Base-by-base conservation (phyloP, 2,888 invertebrate species). In the Phlogophora meticulosa region DNA sequence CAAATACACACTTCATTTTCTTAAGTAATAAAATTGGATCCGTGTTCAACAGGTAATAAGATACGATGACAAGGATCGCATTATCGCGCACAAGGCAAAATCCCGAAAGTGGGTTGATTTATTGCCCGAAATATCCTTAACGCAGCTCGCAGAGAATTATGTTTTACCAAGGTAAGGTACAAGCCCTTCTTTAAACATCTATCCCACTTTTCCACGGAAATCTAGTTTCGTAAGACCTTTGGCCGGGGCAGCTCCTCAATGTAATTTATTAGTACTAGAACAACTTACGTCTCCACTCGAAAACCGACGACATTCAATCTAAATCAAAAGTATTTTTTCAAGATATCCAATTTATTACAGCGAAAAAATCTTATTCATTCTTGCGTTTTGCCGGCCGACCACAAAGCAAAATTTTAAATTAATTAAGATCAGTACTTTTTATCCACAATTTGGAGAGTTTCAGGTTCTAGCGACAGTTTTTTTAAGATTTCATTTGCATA, bases 41-140 rank as follows among this genome's bases (percentile, higher is more conserved):
- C 83, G 60, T 88, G 88, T 89, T 91, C 90, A 92, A 92, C 91
- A 92, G 88, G 91, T 91, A 90, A 91, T 91, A 91, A 91, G 88
- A 89, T 88, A 89, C 87, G 89, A 90, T 89, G 90, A 91, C 89
- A 90, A 89, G 90, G 89, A 90, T 90, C 88, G 86, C 84, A 87
- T 92, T 91, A 91, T 89, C 90, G 87, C 88, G 84, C 84, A 83
- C 85, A 87, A 87, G 84, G 87, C 85, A 84, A 83, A 90, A 90
- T 90, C 86, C 91, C 87, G 78, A 88, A 89, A 90, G 85, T 87
- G 87, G 82, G 85, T 85, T 91, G 91, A 92, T 92, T 92, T 91
- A 92, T 91, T 85, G 85, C 87, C 55, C 67, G 76, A 87, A 88
- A 91, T 90, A 91, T 88, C 87, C 88, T 88, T 87, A 87, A 86